These are phyloP conservation scores for Ctenoplectra terminalis DNA, from an alignment of 1,140 invertebrate species.

Conservation along the genomic window DNA sequence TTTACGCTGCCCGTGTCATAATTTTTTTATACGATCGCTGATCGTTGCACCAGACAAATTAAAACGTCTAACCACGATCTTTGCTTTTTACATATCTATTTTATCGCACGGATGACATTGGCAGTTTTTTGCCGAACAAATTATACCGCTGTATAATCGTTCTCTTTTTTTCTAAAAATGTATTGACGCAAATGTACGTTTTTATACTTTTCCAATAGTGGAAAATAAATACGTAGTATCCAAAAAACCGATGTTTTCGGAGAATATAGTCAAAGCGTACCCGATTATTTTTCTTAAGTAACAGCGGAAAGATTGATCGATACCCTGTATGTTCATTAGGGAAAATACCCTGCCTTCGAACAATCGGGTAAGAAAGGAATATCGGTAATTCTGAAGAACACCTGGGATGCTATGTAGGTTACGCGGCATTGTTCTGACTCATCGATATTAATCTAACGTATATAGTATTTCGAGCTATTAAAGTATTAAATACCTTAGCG, in stretches of 20 bases:
- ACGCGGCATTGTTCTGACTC: conserved; percentile 1
- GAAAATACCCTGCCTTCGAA: not conserved
- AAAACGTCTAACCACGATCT: not conserved
- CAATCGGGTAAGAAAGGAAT: not conserved
- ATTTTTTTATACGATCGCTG: not conserved
- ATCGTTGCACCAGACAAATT: not conserved
- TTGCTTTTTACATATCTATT: not conserved
- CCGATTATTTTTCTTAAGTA: too few species aligned
- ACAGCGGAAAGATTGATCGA: too few species aligned
- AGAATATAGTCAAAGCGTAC: too few species aligned
- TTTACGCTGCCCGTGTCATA: not conserved
- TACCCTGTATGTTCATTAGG: too few species aligned
- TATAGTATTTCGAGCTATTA: not conserved
- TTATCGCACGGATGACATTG: too few species aligned
- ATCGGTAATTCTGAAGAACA: conserved; percentile 2
- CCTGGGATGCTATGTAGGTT: conserved; percentile 5
- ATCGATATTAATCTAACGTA: not conserved
- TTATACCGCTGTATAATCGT: too few species aligned
- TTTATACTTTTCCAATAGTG: too few species aligned
- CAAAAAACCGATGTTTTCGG: too few species aligned
- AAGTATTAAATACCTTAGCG: not conserved
- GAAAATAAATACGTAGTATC: too few species aligned
- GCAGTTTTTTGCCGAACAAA: too few species aligned
- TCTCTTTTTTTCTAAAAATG: too few species aligned
- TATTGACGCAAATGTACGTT: too few species aligned